Conservation (phyloP, 2,797 vertebrate species). For the Amphiprion clarkii region DNA sequence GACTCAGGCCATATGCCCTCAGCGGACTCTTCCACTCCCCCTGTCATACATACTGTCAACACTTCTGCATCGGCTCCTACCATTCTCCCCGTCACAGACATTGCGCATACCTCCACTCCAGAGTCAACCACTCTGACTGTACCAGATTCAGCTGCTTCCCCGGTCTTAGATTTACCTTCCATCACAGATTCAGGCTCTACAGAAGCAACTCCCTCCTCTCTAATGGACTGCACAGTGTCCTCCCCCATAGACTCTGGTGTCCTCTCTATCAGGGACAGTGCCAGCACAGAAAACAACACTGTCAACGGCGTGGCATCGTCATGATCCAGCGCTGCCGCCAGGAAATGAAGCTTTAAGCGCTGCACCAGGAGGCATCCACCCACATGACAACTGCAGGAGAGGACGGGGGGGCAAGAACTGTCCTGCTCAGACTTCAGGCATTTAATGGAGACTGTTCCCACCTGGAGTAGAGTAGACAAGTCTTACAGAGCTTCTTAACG, state of each 20-base stretch:
- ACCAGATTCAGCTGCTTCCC: slow-evolving; percentile 52
- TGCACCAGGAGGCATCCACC: slow-evolving; percentile 63
- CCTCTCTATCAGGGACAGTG: slow-evolving; percentile 75
- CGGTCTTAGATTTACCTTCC: slow-evolving; percentile 39
- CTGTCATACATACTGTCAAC: slow-evolving; percentile 29
- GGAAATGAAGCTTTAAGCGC: slow-evolving; percentile 60
- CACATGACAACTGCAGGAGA: slow-evolving; percentile 22
- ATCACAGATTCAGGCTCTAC: slow-evolving; percentile 52
- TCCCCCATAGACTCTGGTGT: slow-evolving; percentile 84
- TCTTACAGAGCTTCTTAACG: slow-evolving; percentile 64
- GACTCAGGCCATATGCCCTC: slow-evolving; percentile 48
- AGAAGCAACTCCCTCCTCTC: slow-evolving; percentile 50
- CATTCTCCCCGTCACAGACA: slow-evolving; percentile 76
- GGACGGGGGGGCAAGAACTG: slow-evolving; percentile 56
- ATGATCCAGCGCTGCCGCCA: slow-evolving; percentile 78
- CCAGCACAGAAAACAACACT: slow-evolving; percentile 88
- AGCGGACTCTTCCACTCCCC: slow-evolving; percentile 38
- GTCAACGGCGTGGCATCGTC: slow-evolving; percentile 86
- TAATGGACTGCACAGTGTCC: slow-evolving; percentile 79
- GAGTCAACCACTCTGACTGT: slow-evolving; percentile 56
- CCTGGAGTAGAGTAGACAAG: slow-evolving; percentile 62
- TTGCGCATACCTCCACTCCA: slow-evolving; percentile 51
- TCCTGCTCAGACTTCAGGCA: slow-evolving; percentile 73
- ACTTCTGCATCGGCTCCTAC: slow-evolving; percentile 20
- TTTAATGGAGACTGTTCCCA: slow-evolving; percentile 74